phyloP scores from a whole-genome alignment of 2,888 invertebrate species.

The Didymodactylos carnosus region DNA sequence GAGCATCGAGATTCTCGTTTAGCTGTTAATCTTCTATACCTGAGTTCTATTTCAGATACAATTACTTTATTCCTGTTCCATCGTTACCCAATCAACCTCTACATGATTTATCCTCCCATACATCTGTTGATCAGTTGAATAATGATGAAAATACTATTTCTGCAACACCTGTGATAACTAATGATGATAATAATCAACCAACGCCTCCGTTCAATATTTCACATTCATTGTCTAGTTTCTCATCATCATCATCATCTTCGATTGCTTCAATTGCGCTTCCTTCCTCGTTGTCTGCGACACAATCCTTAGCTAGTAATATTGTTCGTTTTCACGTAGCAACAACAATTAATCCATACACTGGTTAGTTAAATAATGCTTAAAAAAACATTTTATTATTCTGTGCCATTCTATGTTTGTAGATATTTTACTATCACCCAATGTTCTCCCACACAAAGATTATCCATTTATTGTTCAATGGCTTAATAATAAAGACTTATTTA shows the following conservation, averaged over 20 bases:
- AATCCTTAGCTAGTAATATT: background rate
- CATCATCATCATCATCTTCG: background rate
- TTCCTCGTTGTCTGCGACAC: background rate
- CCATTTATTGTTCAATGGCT: conserved; percentile 95
- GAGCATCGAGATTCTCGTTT: too few species aligned
- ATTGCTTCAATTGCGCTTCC: background rate
- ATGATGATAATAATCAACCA: too few species aligned
- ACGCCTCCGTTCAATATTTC: too few species aligned
- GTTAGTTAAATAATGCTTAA: too few species aligned
- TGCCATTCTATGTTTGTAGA: too few species aligned
- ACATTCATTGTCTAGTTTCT: too few species aligned
- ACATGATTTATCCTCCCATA: too few species aligned
- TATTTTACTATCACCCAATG: background rate
- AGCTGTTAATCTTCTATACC: too few species aligned
- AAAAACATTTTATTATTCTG: too few species aligned
- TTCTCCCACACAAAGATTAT: conserved; percentile 38
- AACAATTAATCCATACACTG: conserved; percentile 29
- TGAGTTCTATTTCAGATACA: background rate
- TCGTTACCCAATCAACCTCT: background rate
- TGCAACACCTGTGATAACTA: too few species aligned
- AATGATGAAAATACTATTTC: too few species aligned
- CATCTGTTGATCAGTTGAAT: too few species aligned
- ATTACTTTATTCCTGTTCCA: background rate
- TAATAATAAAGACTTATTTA: conserved; percentile 98
- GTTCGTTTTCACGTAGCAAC: conserved; percentile 13